Evolutionary conservation across 2,797 vertebrate genomes (phyloP).

Genomic region (Brachyrhaphis roseni): DNA sequence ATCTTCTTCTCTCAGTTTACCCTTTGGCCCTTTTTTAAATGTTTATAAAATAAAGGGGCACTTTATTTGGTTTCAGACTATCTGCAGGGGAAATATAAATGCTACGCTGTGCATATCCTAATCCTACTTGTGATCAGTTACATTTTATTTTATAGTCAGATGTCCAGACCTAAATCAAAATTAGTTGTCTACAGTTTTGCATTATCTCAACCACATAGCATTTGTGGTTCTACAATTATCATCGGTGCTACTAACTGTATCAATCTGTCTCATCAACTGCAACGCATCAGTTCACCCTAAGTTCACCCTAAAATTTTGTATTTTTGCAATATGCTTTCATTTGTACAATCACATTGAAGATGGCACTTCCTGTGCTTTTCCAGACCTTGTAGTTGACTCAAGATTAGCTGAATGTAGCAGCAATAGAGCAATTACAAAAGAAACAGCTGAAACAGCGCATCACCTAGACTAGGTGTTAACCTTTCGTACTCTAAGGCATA

Average conservation of each 20-base stretch:
- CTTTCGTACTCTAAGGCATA: neutral
- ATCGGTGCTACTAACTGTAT: neutral
- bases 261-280: neutral
- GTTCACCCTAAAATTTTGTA: neutral
- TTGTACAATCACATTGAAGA: neutral
- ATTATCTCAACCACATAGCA: neutral
- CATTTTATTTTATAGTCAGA: neutral
- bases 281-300: neutral
- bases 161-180: neutral
- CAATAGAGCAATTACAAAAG: neutral
- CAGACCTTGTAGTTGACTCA: neutral
- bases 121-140: neutral
- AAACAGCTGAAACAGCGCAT: neutral
- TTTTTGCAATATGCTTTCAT: neutral
- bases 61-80: neutral
- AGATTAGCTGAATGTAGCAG: too few relatives aligned
- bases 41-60: neutral
- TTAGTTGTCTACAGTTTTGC: neutral
- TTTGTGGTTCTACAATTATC: neutral
- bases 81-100: neutral
- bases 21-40: neutral
- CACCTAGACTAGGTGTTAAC: neutral
- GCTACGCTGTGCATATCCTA: too few relatives aligned
- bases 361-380: neutral
- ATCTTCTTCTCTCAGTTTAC: neutral